Evolutionary conservation across 2,113 vertebrate species (phyloP).

Genomic region (Pholis gunnellus): DNA sequence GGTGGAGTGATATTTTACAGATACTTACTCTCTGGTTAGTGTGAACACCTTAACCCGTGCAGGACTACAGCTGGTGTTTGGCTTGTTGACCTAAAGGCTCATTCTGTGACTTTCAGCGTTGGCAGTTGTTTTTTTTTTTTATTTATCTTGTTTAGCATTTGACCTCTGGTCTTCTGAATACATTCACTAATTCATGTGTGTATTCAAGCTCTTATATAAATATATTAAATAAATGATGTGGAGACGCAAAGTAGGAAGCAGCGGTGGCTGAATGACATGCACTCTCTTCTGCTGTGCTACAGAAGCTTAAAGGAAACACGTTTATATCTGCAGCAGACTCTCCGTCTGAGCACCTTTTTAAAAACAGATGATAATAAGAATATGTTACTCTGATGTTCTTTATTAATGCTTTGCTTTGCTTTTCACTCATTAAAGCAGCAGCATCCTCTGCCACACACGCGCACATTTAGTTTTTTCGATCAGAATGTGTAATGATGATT

Average conservation of each 20-base stretch:
- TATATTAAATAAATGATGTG: constrained; percentile 7
- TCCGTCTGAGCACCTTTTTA: not conserved
- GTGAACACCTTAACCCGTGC: not conserved
- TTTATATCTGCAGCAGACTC: not conserved
- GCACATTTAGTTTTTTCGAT: no score
- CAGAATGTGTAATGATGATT: no score
- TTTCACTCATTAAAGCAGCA: not conserved
- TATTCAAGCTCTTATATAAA: not conserved
- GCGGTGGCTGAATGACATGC: not conserved
- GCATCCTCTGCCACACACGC: no score
- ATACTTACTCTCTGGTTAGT: not conserved
- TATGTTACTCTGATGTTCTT: not conserved
- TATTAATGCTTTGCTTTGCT: not conserved
- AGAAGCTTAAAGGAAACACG: not conserved
- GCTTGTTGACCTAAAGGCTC: not conserved
- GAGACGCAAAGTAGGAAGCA: not conserved
- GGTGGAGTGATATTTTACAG: not conserved
- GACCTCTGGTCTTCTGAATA: not conserved
- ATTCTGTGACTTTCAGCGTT: not conserved
- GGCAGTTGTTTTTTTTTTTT: not conserved
- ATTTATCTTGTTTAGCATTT: not conserved
- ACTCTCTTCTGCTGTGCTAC: not conserved
- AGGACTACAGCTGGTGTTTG: not conserved
- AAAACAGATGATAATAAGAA: not conserved
- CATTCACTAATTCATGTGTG: not conserved